Evolutionary conservation across 2,888 invertebrate species (phyloP), one percentile per base, ranked within the genome.

Genomic region (Parasteatoda lunata): DNA sequence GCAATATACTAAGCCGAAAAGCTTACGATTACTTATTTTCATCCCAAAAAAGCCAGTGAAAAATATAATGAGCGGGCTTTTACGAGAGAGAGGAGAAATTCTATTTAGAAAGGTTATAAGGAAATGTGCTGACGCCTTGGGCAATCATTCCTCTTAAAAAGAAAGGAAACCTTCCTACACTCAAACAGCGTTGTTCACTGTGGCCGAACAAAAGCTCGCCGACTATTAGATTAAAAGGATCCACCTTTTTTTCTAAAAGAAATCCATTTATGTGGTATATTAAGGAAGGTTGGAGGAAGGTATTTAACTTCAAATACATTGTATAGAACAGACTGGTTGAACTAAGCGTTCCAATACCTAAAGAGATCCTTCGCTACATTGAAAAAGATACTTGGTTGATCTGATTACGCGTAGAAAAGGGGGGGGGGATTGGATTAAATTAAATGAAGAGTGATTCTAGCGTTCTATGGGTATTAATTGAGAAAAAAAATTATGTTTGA

Each of bases 221-320:
- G 76, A 76, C 69, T 71, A 82, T 82, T 77, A 83, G 77, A 83
- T 77, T 83, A 83, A 71, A 71, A 47, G 4, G 75, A 54, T 75
- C 52, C 54, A 30, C 30, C 48, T 59, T 45, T 13, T 82, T 76
- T 77, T 65, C 71, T 71, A 8, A 68, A 77, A 77, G 68, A 54
- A 83, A 83, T 83, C 83, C 77, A 77, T 83, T 83, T 83, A 73
- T 52, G n/a, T 11, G 11, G 45, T 65, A 15, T 71, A 71, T 83
- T 77, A 71, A 54, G 70, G 77, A 77, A 64, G 71, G 77, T 68
- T 65, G 71, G 73, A 54, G 64, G 49, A 52, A 65, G 49, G 76
- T 77, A 59, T 71, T 77, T 83, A 77, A 71, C 83, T 48, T 65
- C n/a, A 66, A 65, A 77, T 65, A 76, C 83, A 77, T 83, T 77